A percentile compares a stretch with the other conserved stretches of the same genome.
Evolutionary conservation across 2,888 invertebrate species (phyloP).

Genomic region (Acleris emargana): DNA sequence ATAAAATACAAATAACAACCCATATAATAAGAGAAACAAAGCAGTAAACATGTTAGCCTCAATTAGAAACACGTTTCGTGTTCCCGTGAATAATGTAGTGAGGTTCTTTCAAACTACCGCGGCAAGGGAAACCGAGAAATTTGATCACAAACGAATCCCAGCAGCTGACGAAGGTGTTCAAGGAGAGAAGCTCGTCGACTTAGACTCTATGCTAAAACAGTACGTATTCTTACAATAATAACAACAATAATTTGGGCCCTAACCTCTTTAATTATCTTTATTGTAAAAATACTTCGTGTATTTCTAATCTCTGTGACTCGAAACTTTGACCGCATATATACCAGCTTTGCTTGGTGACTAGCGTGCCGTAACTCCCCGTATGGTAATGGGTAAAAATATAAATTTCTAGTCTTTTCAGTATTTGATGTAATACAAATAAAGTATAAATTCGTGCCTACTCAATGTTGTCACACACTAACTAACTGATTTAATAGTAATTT

Average conservation of each 20-base stretch:
- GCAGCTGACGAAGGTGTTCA: slow-evolving; percentile 89
- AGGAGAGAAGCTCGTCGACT: slow-evolving; percentile 88
- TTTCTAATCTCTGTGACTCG: too few species aligned
- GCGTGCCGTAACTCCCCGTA: too few species aligned
- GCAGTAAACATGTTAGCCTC: slow-evolving; percentile 55
- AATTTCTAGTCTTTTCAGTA: too few species aligned
- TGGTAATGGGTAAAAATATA: too few species aligned
- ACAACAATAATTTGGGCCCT: too few species aligned
- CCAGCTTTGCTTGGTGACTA: too few species aligned
- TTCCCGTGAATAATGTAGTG: slow-evolving; percentile 50
- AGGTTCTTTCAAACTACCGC: slow-evolving; percentile 65
- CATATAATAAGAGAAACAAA: slow-evolving; percentile 41
- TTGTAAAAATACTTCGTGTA: too few species aligned
- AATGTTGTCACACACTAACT: background rate
- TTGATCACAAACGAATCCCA: slow-evolving; percentile 74
- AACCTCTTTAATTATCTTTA: too few species aligned
- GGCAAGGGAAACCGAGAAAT: slow-evolving; percentile 61
- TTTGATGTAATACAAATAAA: too few species aligned
- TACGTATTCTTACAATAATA: slow-evolving; percentile 58
- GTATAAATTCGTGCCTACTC: too few species aligned
- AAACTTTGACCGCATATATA: too few species aligned
- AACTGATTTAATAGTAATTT: background rate
- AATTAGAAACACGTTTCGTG: slow-evolving; percentile 57
- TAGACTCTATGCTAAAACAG: slow-evolving; percentile 86
- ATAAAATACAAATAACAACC: slow-evolving; percentile 21